Base-by-base conservation (phyloP, 2,797 vertebrate genomes). In the Coregonus ussuriensis region DNA sequence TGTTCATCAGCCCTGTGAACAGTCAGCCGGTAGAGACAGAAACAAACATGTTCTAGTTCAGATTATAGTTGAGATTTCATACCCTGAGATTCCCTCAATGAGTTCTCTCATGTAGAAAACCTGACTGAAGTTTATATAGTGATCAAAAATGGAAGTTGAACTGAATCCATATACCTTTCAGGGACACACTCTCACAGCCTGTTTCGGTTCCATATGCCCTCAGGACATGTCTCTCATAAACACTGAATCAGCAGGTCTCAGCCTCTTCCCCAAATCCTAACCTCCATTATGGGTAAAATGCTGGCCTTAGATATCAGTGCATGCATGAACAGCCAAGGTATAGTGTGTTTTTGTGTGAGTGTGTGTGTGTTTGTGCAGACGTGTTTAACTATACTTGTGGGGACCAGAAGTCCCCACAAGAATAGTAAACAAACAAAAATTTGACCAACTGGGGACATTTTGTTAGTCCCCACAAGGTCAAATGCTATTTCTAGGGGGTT, bases 1-100 rank as follows among this genome's bases (percentile, higher is more conserved):
- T 84, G 86, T 68, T 71, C 31, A 76, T 77, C 31, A 76, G 75
- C 81, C 82, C 29, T 29, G 51, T 29, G 11, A 37, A 15, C 16
- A 18, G 72, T 33, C 29, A 31, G 18, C 15, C 15, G 73, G 31
- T 65, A 62, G 47, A 79, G 52, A 79, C 1, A 56, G 33, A 33
- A 53, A 33, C 31, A 67, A 53, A 33, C 66, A 67, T 7, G 31
- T 67, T 67, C 31, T 18, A 67, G 5, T 67, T 15, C 18, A 59
- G 56, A 59, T 59, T 47, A 11, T 0, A 3, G 41, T 47, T 47
- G 9, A 47, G 41, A 3, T 47, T 47, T 13, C 9, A 47, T 63
- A 63, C 59, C 25, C 7, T 1, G 59, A 25, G 59, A 59, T 59
- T 59, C n/a, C 18, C 56, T 59, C n/a, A 59, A 59, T 59, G 56